Evolutionary conservation across 1,140 invertebrate genomes (phyloP), one percentile per base, ranked within the genome.

Genomic region (Colletes latitarsis): DNA sequence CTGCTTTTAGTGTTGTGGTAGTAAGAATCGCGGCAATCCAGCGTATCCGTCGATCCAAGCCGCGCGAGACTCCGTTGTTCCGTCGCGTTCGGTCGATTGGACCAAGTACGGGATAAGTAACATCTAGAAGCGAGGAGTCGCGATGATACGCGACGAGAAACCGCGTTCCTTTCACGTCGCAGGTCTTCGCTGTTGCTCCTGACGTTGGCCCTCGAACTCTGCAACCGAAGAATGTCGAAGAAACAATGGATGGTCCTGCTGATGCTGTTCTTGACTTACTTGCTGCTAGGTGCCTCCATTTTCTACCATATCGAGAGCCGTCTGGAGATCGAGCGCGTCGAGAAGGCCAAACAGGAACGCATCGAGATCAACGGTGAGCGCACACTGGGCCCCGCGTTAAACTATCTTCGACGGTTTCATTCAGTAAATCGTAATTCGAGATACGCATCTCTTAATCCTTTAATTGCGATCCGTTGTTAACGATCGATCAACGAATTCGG

Each of bases 201-300:
- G 58, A 78, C 46, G 14, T 68, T 30, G 9, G 2, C 2, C 10
- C 53, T 14, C 41, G 8, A n/a, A 43, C 39, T 4, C 21, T 30
- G 58, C 17, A 4, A 19, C 57, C 39, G 72, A 81, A 92, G 86
- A 94, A 97, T 97, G 96, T 96, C 96, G 91, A 96, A 96, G 90
- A 96, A 96, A 93, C 96, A 97, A 94, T 96, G 96, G 95, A 94
- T 96, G 60, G 95, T 96, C 68, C 94, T 97, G 91, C 93, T 97
- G 83, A 95, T 96, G 83, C 94, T 97, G 80, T 97, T 97, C 85
- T 94, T 97, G 62, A 94, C 95, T 49, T 97, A 97, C 90, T 92
- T 97, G 73, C 92, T 97, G 85, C 94, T 97, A 72, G 97, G 96
- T 15, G 96, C 96, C 4, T 95, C 95, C 64, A 96, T 97, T 77